Evolutionary conservation across 2,888 invertebrate species (phyloP), one percentile per base, ranked within the genome.

Genomic region (Mythimna lalbum): DNA sequence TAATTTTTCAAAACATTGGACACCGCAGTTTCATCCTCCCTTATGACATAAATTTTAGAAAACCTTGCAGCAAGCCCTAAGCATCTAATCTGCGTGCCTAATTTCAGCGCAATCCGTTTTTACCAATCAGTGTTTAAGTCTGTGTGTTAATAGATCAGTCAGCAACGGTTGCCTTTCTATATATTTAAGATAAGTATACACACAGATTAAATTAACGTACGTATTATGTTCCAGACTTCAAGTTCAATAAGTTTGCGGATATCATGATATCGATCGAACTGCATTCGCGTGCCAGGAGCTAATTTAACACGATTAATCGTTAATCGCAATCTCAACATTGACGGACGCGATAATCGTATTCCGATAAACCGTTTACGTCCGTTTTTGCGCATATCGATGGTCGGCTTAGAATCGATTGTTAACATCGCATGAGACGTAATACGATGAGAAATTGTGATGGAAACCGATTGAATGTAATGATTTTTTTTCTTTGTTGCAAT

Each of bases 271-370:
- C 87, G 94, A 95, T 86, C 92, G 92, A 93, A 93, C 92, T 86
- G 81, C 84, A 85, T 85, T 94, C 81, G 92, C 94, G 94, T 94
- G 94, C 81, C 75, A 49, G 62, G 69, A 74, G 82, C 78, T 79
- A 78, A 80, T 86, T 88, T 87, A 90, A 90, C 89, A 79, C 84
- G 88, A 91, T 91, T 90, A 90, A 89, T 88, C 87, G 87, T 82
- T 87, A 81, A 76, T 81, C 68, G 65, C 87, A 82, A 79, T 70
- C 47, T 66, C 78, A 83, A 81, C 86, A 85, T 88, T 88, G 90
- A 89, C 90, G 91, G 93, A 92, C 91, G 88, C 83, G 88, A 78
- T 93, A 93, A 94, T 93, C 83, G 90, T 84, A 82, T 87, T 89
- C 80, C 76, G 86, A 88, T 87, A 88, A 72, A 68, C 66, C 55